Base-by-base conservation (phyloP, 23 tunicate species). In the Phallusia fumigata region DNA sequence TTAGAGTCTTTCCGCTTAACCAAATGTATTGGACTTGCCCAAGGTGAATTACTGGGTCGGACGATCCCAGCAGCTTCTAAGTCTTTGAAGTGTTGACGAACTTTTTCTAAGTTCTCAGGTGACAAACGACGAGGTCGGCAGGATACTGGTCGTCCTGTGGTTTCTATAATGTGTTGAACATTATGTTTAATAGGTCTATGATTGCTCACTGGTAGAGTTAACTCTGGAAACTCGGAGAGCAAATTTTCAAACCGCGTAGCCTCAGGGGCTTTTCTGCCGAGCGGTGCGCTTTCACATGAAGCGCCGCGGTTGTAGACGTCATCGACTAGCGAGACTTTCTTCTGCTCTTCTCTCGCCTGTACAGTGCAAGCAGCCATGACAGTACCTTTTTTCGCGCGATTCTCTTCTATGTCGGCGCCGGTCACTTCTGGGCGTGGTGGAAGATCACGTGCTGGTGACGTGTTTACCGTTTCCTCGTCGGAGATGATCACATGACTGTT, bases 61-160 rank as follows among this genome's bases (percentile, higher is more conserved):
- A 72, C 32, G 18, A 72, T 72, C 13, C 76, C 76, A 12, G 76
- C 76, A 26, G 31, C 76, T n/a, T 72, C 76, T n/a, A 72, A 26
- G 16, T 72, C 32, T 12, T 28, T 26, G 19, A 72, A 72, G 32
- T 30, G 32, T 21, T 28, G 19, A 13, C 32, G 31, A 15, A 30
- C 76, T 26, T 28, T 30, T 16, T 28, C 21, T 26, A 72, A 72
- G 31, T 72, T 72, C 31, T 72, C 76, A 13, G 76, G 32, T 13
- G 76, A 72, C 76, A 72, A 72, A 26, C 76, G 76, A 16, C 76
- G 18, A 13, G n/a, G 13, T 16, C 76, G 58, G 18, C 58, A 51
- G 18, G 58, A 51, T 15, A 51, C 58, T 51, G 58, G 58, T 15
- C 58, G 58, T 13, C 58, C 58, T 51, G 58, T 51, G 18, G 58